phyloP scores from a whole-genome alignment of 2,113 vertebrate species.

The Salvelinus alpinus region DNA sequence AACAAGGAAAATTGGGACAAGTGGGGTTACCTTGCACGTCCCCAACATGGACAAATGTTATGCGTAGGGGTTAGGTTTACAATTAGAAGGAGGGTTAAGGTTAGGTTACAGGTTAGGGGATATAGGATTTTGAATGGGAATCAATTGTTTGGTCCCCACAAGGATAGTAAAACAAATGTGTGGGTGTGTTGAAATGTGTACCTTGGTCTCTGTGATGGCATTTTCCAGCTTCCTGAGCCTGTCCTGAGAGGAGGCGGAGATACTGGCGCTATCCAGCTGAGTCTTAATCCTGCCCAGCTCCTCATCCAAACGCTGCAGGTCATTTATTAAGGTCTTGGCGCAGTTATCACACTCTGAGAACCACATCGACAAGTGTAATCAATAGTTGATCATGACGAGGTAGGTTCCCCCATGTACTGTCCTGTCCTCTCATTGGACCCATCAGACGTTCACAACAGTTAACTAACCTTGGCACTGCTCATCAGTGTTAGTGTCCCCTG shows the following conservation, averaged over 20 bases:
- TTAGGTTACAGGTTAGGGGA: too few species aligned
- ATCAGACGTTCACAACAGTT: slow-evolving; percentile 66
- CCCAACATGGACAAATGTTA: too few species aligned
- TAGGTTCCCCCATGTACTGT: slow-evolving; percentile 24
- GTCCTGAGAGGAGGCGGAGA: slow-evolving; percentile 64
- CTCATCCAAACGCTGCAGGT: slow-evolving; percentile 77
- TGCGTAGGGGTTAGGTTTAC: too few species aligned
- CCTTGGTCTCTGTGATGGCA: slow-evolving; percentile 80
- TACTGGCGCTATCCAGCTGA: slow-evolving; percentile 74
- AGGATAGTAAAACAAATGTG: background rate
- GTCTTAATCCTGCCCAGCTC: slow-evolving; percentile 80
- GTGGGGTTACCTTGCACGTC: too few species aligned
- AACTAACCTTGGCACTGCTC: slow-evolving; percentile 84
- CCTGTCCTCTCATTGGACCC: slow-evolving; percentile 4
- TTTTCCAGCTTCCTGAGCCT: slow-evolving; percentile 81
- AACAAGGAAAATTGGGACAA: too few species aligned
- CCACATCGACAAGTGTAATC: slow-evolving; percentile 16
- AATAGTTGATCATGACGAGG: background rate
- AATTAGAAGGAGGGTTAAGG: too few species aligned
- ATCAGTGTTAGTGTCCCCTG: slow-evolving; percentile 80
- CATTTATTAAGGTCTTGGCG: slow-evolving; percentile 82
- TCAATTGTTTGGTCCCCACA: too few species aligned
- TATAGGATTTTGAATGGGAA: too few species aligned
- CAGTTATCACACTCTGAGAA: slow-evolving; percentile 89
- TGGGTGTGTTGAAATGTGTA: slow-evolving; percentile 48